These are phyloP conservation scores for Trilocha varians DNA, from an alignment of 2,888 invertebrate genomes.

Conservation along the genomic window DNA sequence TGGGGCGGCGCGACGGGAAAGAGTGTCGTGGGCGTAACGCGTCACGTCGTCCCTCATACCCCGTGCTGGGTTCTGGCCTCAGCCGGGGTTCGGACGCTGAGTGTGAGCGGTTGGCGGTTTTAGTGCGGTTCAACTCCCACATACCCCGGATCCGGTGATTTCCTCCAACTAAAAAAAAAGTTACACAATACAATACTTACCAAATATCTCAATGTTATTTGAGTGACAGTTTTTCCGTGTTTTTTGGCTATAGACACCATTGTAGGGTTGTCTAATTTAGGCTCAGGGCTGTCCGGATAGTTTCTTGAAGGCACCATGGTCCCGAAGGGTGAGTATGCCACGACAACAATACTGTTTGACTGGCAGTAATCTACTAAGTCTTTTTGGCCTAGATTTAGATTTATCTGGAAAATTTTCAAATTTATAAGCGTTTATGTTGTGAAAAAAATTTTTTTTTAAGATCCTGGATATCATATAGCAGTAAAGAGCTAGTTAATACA, in stretches of 20 bases:
- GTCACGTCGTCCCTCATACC: no score
- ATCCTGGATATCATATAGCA: no score
- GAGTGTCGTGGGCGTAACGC: no score
- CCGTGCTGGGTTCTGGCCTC: no score
- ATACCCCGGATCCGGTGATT: background rate
- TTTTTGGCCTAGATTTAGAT: constrained; percentile 78
- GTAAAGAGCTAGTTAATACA: no score
- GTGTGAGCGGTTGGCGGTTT: no score
- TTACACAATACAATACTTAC: constrained; percentile 13
- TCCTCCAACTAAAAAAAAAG: background rate
- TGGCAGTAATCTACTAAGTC: constrained; percentile 78
- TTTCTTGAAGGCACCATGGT: constrained; percentile 63
- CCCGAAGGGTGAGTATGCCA: constrained; percentile 79
- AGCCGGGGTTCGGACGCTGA: no score
- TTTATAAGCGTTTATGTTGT: background rate
- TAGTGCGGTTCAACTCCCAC: no score
- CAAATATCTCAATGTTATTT: constrained; percentile 53
- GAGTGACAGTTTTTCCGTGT: constrained; percentile 76
- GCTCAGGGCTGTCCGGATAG: constrained; percentile 59
- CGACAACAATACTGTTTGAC: constrained; percentile 70
- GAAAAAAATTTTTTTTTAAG: no score
- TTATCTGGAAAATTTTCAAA: constrained; percentile 32
- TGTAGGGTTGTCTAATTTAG: constrained; percentile 65
- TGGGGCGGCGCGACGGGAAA: no score
- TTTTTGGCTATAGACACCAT: constrained; percentile 74